These are phyloP conservation scores for Melipona quadrifasciata DNA, from an alignment of 1,140 invertebrate genomes.

Conservation along the genomic window DNA sequence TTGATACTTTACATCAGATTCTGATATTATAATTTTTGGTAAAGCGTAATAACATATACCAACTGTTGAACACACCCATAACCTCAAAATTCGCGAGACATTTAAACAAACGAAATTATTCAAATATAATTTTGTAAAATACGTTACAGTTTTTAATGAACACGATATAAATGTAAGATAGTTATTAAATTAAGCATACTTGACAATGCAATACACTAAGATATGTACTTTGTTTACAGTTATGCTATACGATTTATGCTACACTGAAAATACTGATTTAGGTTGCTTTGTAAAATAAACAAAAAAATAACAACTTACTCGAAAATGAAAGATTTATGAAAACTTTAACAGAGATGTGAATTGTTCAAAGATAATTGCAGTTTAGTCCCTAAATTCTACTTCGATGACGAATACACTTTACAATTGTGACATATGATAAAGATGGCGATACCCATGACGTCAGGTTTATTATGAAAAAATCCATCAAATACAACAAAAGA, in stretches of 20 bases:
- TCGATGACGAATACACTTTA: constrained; percentile 60
- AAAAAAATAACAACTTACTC: constrained; percentile 29
- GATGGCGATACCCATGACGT: constrained; percentile 60
- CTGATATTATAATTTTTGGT: too few relatives aligned
- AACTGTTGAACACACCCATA: constrained; percentile 73
- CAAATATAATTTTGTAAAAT: background rate
- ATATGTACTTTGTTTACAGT: constrained; percentile 22
- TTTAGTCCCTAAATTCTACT: constrained; percentile 21
- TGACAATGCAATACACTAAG: background rate
- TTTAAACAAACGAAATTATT: background rate
- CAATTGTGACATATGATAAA: constrained; percentile 57
- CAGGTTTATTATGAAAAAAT: constrained; percentile 36
- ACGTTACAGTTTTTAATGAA: background rate
- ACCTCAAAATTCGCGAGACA: constrained; percentile 61
- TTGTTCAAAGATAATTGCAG: constrained; percentile 36
- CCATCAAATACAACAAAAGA: background rate
- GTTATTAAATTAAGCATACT: background rate
- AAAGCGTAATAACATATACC: constrained; percentile 1
- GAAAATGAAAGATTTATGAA: constrained; percentile 1
- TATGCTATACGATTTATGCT: too few relatives aligned
- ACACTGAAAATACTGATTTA: too few relatives aligned
- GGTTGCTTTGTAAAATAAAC: background rate
- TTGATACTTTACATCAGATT: background rate
- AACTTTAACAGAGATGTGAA: background rate
- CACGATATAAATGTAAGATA: constrained; percentile 21